phyloP scores from a whole-genome alignment of 2,113 vertebrate species.

The Cynopterus brachyotis region DNA sequence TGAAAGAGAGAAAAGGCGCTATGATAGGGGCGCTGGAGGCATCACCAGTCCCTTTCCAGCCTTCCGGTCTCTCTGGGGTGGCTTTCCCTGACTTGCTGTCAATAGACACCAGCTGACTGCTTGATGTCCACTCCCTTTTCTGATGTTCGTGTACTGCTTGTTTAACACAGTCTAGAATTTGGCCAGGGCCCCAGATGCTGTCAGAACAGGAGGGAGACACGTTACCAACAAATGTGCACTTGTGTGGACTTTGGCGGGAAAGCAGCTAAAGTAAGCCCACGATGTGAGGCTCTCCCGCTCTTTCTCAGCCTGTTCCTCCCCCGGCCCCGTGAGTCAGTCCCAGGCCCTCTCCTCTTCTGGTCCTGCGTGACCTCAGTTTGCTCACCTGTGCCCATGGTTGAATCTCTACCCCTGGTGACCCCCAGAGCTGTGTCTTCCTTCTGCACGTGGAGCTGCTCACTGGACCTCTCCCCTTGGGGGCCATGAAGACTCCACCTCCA shows the following conservation, averaged over 20 bases:
- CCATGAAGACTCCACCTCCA: background rate
- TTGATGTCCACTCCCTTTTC: background rate
- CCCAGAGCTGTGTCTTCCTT: background rate
- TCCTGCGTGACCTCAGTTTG: background rate
- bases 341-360: background rate
- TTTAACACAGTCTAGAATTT: background rate
- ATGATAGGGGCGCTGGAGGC: too few species aligned
- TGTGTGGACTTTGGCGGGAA: fast-evolving
- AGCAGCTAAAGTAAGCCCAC: fast-evolving
- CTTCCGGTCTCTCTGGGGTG: background rate
- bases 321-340: fast-evolving
- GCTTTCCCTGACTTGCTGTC: background rate
- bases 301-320: background rate
- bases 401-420: background rate
- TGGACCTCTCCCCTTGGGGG: background rate
- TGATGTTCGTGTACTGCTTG: background rate
- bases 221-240: too few species aligned
- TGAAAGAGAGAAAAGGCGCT: fast-evolving
- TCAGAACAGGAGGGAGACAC: background rate
- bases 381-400: background rate
- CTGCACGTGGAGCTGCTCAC: background rate
- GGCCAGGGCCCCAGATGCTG: background rate
- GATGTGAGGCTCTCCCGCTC: background rate
- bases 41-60: fast-evolving
- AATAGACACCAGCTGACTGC: background rate